These are phyloP conservation scores for Tipula vernalis DNA, from an alignment of 2,888 invertebrate genomes.

Conservation along the genomic window DNA sequence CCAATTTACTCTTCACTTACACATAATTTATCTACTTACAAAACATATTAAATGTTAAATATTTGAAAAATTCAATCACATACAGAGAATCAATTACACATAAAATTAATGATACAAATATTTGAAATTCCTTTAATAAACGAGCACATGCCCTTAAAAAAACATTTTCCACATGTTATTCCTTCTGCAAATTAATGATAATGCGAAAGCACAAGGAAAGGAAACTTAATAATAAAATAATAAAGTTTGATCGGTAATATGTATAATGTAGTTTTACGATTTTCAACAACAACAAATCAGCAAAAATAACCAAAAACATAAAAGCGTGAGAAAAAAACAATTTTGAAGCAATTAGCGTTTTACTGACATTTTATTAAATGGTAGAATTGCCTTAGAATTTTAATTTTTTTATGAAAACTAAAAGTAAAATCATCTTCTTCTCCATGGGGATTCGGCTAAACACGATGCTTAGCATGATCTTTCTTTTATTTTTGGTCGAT, in stretches of 20 bases:
- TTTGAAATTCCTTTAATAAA: not conserved
- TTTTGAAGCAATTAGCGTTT: constrained; percentile 8
- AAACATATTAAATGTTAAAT: not conserved
- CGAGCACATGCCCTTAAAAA: not conserved
- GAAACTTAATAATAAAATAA: not conserved
- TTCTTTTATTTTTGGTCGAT: not conserved
- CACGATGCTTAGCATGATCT: not conserved
- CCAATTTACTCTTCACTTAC: no score
- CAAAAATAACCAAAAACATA: not conserved
- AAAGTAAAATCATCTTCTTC: not conserved
- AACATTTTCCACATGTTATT: not conserved
- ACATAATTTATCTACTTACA: no score
- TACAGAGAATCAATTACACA: not conserved
- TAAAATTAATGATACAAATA: not conserved
- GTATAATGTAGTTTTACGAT: not conserved
- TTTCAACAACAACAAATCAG: not conserved
- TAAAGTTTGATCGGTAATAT: not conserved
- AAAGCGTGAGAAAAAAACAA: constrained; percentile 10
- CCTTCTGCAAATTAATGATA: not conserved
- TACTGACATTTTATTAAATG: constrained; percentile 9
- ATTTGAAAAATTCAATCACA: not conserved
- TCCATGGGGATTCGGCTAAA: not conserved
- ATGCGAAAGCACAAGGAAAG: not conserved
- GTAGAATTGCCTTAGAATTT: not conserved
- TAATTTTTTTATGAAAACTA: not conserved